A percentile compares a stretch with the other conserved stretches of the same genome.
Conservation (phyloP, 2,113 vertebrate genomes). For the Brachyhypopomus occidentalis region DNA sequence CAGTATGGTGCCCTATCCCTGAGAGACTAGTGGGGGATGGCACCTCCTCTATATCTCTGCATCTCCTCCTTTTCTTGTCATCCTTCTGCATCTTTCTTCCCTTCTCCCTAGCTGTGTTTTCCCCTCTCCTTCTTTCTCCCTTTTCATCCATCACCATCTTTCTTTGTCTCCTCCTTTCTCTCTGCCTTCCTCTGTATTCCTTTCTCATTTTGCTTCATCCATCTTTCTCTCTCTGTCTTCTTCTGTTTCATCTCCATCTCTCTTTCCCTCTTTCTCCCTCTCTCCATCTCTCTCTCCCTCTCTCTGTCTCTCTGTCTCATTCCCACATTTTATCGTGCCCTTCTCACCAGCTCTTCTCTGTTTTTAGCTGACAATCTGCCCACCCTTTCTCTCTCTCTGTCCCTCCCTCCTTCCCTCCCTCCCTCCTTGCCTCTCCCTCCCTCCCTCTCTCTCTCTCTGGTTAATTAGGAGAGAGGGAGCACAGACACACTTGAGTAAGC, state of each 20-base stretch:
- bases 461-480: constrained; percentile 77
- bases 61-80: constrained; percentile 54
- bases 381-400: not conserved
- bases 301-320: constrained; percentile 19
- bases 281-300: too few relatives aligned
- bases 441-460: constrained; percentile 39
- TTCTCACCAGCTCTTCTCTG: constrained; percentile 8
- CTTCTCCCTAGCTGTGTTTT: constrained; percentile 11
- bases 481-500: constrained; percentile 74
- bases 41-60: constrained; percentile 67
- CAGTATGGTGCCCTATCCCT: constrained; percentile 67
- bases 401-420: constrained; percentile 3
- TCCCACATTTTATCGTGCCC: constrained; percentile 1
- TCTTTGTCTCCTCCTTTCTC: not conserved
- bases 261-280: not conserved
- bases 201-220: not conserved
- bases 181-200: not conserved
- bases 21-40: constrained; percentile 60
- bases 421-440: constrained; percentile 37
- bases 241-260: not conserved
- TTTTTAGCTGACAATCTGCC: constrained; percentile 40
- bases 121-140: not conserved
- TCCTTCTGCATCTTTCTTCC: constrained; percentile 50
- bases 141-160: not conserved
- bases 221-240: not conserved